Conservation (phyloP, 2,888 invertebrate species). For the Chironomus tentans region DNA sequence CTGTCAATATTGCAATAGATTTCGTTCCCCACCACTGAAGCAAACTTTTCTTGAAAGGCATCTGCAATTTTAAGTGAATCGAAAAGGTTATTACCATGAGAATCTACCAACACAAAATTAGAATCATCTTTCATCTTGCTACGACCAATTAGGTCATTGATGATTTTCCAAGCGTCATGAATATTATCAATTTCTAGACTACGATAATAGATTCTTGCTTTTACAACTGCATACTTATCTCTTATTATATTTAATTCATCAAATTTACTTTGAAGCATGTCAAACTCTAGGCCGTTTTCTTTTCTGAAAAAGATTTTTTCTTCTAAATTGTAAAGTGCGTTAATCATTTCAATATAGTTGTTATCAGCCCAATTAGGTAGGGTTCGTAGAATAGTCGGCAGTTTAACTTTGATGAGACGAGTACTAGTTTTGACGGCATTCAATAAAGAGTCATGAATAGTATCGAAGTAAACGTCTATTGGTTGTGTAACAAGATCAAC, state of each 20-base stretch:
- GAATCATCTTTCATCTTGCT: not conserved
- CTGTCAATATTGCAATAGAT: not conserved
- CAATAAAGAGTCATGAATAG: too few relatives aligned
- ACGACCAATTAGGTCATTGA: not conserved
- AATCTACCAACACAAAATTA: not conserved
- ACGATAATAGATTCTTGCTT: not conserved
- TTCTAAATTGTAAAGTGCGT: too few relatives aligned
- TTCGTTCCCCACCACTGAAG: not conserved
- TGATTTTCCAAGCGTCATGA: not conserved
- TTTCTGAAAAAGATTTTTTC: not conserved
- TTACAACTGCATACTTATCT: not conserved
- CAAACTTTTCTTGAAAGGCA: not conserved
- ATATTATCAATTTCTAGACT: not conserved
- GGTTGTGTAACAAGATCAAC: fast-evolving
- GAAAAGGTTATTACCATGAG: not conserved
- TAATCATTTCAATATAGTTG: too few relatives aligned
- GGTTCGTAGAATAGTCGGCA: not conserved
- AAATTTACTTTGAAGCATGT: not conserved
- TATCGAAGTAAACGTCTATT: not conserved
- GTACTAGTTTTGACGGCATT: not conserved
- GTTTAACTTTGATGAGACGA: not conserved
- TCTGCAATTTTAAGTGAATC: not conserved
- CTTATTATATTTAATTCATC: not conserved
- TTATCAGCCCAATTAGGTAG: not conserved
- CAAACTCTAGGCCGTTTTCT: not conserved